Percentiles rank a stretch among this genome's conserved stretches.
Evolutionary conservation across 2,888 invertebrate species (phyloP).

Genomic region (Sinohyriopsis cumingii): DNA sequence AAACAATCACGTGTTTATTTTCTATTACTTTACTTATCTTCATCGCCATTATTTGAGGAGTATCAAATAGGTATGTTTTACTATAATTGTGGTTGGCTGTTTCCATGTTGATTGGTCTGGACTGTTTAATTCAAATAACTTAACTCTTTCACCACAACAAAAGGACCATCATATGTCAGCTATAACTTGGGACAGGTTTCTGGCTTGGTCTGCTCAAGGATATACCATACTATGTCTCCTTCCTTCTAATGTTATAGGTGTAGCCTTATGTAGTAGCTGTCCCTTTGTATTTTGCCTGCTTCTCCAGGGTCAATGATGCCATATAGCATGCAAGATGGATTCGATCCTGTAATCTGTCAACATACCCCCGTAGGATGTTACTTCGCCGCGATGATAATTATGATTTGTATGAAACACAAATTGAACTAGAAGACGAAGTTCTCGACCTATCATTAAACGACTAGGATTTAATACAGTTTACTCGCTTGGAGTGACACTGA

Average conservation of each 20-base stretch:
- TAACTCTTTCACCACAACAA: neutral
- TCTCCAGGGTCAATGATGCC: conserved; percentile 7
- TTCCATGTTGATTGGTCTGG: neutral
- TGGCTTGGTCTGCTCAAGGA: neutral
- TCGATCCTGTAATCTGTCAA: conserved; percentile 8
- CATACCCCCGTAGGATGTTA: conserved; percentile 16
- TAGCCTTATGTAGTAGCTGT: conserved; percentile 1
- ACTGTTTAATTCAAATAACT: neutral
- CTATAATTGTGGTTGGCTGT: too few relatives aligned
- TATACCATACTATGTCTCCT: neutral
- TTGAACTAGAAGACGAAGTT: conserved; percentile 29
- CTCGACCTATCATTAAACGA: conserved; percentile 30
- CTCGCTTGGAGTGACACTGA: conserved; percentile 23
- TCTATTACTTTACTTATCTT: neutral
- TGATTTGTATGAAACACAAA: conserved; percentile 11
- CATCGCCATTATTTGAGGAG: too few relatives aligned
- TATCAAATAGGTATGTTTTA: too few relatives aligned
- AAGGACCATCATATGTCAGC: conserved; percentile 5
- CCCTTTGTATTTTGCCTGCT: conserved; percentile 4
- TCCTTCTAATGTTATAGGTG: neutral
- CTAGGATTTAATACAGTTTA: conserved; percentile 31
- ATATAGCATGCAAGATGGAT: conserved; percentile 12
- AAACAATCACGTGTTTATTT: too few relatives aligned
- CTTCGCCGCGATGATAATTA: neutral
- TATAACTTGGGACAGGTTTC: neutral